Percentiles rank a stretch among this genome's conserved stretches.
Evolutionary conservation across 1,140 invertebrate genomes (phyloP).

Genomic region (Apocrypta bakeri): DNA sequence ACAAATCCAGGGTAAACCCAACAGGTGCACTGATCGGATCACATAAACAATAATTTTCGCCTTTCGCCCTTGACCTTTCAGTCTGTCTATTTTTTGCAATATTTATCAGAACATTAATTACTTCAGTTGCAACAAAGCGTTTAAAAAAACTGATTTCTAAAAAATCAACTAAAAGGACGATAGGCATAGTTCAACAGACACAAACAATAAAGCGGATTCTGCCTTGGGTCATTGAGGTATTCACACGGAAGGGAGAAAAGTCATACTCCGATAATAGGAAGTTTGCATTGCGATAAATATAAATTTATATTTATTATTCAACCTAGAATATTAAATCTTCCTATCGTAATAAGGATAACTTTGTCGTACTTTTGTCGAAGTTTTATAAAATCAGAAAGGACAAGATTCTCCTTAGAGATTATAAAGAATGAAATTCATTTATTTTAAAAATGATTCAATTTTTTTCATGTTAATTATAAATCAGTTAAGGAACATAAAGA

Average conservation of each 20-base stretch:
- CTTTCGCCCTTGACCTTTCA: background rate
- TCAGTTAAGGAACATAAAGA: background rate
- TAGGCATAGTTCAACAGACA: slow-evolving; percentile 12
- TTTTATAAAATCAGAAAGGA: background rate
- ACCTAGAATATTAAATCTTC: background rate
- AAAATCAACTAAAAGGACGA: background rate
- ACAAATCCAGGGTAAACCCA: slow-evolving; percentile 43
- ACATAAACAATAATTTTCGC: slow-evolving; percentile 28
- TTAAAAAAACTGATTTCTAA: background rate
- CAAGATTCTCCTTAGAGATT: background rate
- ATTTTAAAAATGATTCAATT: background rate
- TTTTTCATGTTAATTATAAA: background rate
- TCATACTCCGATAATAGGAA: slow-evolving; percentile 1
- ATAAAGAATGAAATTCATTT: background rate
- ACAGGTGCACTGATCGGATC: slow-evolving; percentile 42
- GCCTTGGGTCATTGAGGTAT: background rate
- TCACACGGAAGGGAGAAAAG: background rate
- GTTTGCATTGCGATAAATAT: background rate
- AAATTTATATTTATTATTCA: background rate
- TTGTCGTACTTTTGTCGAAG: background rate
- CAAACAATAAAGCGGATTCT: slow-evolving; percentile 34
- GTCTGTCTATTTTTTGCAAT: background rate
- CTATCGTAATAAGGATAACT: slow-evolving; percentile 4
- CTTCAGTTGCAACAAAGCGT: background rate
- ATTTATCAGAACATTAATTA: background rate